These are phyloP conservation scores for Danio albolineatus DNA, from an alignment of 2,797 vertebrate genomes.

Conservation along the genomic window DNA sequence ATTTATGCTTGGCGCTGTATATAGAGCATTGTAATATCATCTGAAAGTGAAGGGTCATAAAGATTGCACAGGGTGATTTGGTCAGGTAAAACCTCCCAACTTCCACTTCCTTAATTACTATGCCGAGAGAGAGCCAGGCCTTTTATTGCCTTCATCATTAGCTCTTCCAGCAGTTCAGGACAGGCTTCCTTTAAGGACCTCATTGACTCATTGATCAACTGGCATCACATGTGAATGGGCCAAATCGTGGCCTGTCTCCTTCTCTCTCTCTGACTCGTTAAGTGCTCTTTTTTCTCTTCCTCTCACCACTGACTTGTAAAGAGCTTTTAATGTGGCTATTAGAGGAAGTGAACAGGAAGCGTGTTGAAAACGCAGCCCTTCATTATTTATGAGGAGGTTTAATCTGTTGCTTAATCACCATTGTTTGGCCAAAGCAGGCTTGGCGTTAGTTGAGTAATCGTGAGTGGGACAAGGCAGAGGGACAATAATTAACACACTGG, in stretches of 20 bases:
- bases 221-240: conserved; percentile 12
- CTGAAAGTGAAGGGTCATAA: conserved; percentile 19
- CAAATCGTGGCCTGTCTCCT: conserved; percentile 14
- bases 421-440: conserved; percentile 74
- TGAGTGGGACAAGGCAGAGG: conserved; percentile 38
- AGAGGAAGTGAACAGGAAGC: conserved; percentile 90
- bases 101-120: conserved; percentile 82
- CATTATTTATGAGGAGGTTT: conserved; percentile 99
- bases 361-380: conserved; percentile 89
- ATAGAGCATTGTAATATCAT: no score
- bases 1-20: no score
- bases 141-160: conserved; percentile 64
- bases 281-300: conserved; percentile 81
- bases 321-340: conserved; percentile 88
- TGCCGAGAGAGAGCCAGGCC: conserved; percentile 77
- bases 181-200: conserved; percentile 84
- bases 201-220: conserved; percentile 77
- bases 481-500: no score
- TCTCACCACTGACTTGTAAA: conserved; percentile 88
- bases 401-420: conserved; percentile 99
- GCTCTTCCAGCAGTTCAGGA: conserved; percentile 77
- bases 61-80: conserved; percentile 46
- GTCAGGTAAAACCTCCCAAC: conserved; percentile 60
- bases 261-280: conserved; percentile 72
- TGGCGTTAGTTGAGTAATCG: conserved; percentile 26